These are phyloP conservation scores for Apostichopus parvimensis DNA, from an alignment of 35 echinoderm and acorn worm species.

Conservation along the genomic window DNA sequence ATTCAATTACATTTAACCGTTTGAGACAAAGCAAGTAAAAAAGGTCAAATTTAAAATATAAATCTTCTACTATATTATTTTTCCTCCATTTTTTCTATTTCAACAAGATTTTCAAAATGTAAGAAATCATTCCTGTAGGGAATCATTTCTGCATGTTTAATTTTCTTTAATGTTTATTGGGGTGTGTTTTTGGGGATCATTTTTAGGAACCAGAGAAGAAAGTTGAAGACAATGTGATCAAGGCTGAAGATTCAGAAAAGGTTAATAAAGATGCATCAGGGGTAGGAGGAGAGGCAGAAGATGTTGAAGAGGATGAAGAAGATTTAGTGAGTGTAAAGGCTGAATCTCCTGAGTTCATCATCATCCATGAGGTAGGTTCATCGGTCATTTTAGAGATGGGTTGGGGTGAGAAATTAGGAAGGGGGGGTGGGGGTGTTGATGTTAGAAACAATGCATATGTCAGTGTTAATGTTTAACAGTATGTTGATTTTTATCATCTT, in stretches of 20 bases:
- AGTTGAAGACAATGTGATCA: background rate
- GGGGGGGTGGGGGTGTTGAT: background rate
- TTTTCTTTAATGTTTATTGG: too few relatives aligned
- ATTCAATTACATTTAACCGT: too few relatives aligned
- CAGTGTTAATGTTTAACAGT: background rate
- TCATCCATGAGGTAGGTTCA: conserved; percentile 74
- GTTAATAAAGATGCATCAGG: background rate
- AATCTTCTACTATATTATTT: too few relatives aligned
- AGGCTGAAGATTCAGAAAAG: background rate
- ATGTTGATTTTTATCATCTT: background rate
- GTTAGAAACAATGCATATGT: background rate
- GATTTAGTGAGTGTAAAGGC: conserved; percentile 28
- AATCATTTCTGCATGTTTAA: too few relatives aligned
- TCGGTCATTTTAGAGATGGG: background rate
- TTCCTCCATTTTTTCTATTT: too few relatives aligned
- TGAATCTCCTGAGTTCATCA: conserved; percentile 83
- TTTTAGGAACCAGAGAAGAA: background rate
- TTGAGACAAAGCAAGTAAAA: too few relatives aligned
- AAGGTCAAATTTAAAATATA: too few relatives aligned
- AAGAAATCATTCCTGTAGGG: too few relatives aligned
- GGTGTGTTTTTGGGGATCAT: background rate
- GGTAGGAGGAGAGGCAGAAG: conserved; percentile 21
- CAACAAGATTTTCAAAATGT: too few relatives aligned
- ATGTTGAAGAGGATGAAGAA: conserved; percentile 50
- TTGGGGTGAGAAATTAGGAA: background rate